A percentile compares a stretch with the other conserved stretches of the same genome.
These are phyloP conservation scores for Nomia melanderi DNA, from an alignment of 1,140 invertebrate species.

Conservation along the genomic window DNA sequence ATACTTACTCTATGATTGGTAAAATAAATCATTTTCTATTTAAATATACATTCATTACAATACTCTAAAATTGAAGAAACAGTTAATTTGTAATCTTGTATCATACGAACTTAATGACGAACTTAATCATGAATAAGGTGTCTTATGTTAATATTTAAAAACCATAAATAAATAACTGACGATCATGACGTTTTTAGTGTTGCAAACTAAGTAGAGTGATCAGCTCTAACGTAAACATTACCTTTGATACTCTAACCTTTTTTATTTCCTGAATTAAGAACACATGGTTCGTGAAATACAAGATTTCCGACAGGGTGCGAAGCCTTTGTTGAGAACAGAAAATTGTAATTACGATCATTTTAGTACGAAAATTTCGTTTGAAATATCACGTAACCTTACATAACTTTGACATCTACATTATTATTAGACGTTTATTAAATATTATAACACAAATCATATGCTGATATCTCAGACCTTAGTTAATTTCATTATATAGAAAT, in stretches of 20 bases:
- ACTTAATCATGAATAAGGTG: too few relatives aligned
- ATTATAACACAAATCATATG: background rate
- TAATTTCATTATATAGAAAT: background rate
- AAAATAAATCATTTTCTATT: too few relatives aligned
- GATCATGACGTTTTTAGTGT: background rate
- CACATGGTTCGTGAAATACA: background rate
- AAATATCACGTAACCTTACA: slow-evolving; percentile 1
- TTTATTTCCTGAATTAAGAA: background rate
- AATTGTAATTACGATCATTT: slow-evolving; percentile 10
- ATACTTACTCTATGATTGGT: too few relatives aligned
- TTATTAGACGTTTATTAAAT: background rate
- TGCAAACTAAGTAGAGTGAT: background rate
- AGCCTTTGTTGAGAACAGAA: background rate
- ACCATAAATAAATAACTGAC: background rate
- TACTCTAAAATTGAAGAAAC: too few relatives aligned
- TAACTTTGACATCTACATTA: background rate
- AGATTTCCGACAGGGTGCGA: background rate
- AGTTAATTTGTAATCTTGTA: too few relatives aligned
- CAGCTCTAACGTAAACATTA: background rate
- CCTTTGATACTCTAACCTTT: too few relatives aligned
- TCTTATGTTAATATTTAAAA: too few relatives aligned
- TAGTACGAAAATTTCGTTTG: background rate
- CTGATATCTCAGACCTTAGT: too few relatives aligned
- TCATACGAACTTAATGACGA: too few relatives aligned
- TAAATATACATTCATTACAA: too few relatives aligned